Conservation (phyloP, 2,113 vertebrate species). For the Gnathonemus echidnorhynchus region DNA sequence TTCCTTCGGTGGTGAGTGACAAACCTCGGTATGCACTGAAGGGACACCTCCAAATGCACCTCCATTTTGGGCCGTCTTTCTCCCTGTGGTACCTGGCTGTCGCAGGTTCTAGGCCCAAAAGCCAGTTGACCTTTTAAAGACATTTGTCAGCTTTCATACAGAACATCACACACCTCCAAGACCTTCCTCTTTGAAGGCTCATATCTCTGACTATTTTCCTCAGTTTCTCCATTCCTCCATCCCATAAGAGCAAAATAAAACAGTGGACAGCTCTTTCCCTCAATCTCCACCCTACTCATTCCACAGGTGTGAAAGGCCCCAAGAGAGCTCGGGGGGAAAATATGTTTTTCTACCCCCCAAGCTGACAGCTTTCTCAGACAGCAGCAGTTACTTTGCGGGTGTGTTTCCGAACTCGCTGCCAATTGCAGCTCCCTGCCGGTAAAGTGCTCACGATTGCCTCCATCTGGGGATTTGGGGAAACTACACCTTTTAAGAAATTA, state of each 20-base stretch:
- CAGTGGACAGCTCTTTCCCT: not conserved
- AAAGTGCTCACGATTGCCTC: not conserved
- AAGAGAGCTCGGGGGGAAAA: not conserved
- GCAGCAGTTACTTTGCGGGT: not conserved
- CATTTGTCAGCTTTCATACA: not conserved
- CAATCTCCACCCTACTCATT: not conserved
- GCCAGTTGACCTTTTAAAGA: not conserved
- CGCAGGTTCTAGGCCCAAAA: not conserved
- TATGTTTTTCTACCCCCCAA: not conserved
- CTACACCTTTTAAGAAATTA: not conserved
- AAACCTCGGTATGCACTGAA: not conserved
- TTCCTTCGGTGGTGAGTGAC: not conserved
- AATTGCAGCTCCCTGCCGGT: not conserved
- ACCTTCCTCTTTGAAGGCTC: not conserved
- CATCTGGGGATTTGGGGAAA: not conserved
- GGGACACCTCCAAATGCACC: not conserved
- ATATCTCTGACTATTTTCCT: not conserved
- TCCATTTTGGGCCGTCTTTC: not conserved
- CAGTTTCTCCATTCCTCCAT: not conserved
- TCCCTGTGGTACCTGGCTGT: not conserved
- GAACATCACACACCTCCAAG: not conserved
- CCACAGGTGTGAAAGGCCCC: not conserved
- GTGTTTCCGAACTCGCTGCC: not conserved
- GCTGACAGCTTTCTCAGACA: not conserved
- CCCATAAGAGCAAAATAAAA: not conserved